phyloP scores from a whole-genome alignment of 2,797 vertebrate species.

The Numenius phaeopus region DNA sequence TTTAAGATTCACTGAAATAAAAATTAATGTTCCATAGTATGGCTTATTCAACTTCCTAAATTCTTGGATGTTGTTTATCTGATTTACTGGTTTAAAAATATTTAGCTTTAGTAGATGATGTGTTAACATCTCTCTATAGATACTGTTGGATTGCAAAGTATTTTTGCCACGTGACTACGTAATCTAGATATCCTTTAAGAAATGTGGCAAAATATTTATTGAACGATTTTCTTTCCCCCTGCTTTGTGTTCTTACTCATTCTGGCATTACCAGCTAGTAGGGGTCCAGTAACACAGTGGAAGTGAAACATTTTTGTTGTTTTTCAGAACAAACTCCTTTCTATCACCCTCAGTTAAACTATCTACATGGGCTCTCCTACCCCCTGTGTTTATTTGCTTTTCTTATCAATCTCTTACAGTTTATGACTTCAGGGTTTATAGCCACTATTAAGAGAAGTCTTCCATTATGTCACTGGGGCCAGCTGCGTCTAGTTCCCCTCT shows the following conservation, averaged over 20 bases:
- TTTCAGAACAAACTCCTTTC: background rate
- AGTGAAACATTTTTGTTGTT: background rate
- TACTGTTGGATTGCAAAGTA: constrained; percentile 12
- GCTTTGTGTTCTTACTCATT: background rate
- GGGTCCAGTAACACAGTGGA: background rate
- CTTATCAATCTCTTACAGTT: background rate
- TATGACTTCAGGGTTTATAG: background rate
- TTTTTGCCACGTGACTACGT: background rate
- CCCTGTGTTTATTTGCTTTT: background rate
- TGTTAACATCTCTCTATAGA: constrained; percentile 21
- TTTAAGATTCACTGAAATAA: constrained; percentile 7
- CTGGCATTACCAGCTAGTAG: background rate
- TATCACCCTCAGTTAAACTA: background rate
- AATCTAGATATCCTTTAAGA: background rate
- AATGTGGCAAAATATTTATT: background rate
- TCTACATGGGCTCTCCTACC: background rate
- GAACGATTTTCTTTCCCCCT: background rate
- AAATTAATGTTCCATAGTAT: background rate
- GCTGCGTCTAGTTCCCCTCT: background rate
- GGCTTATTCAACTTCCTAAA: constrained; percentile 14
- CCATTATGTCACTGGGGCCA: background rate
- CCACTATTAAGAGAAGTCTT: background rate
- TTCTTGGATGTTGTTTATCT: constrained; percentile 20
- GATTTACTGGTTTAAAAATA: constrained; percentile 37
- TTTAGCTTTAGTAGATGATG: background rate